Percentiles rank a stretch among this genome's conserved stretches.
These are phyloP conservation scores for Xiphophorus hellerii DNA, from an alignment of 2,113 vertebrate genomes.

Conservation along the genomic window DNA sequence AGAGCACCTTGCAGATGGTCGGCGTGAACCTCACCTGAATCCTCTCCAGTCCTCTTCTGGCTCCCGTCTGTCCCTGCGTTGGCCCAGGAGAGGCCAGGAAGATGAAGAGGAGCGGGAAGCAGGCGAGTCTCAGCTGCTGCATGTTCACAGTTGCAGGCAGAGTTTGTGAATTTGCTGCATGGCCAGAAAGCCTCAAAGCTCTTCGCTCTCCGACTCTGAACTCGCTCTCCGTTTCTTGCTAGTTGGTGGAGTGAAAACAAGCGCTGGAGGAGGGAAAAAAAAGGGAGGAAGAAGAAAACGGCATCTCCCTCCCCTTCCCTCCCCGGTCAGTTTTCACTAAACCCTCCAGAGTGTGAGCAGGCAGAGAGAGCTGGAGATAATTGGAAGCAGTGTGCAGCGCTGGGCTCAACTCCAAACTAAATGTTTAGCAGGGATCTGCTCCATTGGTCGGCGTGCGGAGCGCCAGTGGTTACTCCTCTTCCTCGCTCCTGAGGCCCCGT, in stretches of 20 bases:
- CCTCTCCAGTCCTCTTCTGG: conserved; percentile 57
- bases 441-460: conserved; percentile 56
- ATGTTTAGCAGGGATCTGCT: conserved; percentile 77
- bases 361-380: conserved; percentile 53
- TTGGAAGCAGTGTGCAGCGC: conserved; percentile 68
- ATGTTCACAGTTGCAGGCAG: conserved; percentile 50
- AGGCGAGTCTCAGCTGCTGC: conserved; percentile 57
- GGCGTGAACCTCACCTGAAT: conserved; percentile 96
- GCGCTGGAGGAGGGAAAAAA: conserved; percentile 31
- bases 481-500: conserved; percentile 8
- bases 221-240: conserved; percentile 11
- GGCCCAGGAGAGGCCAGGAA: conserved; percentile 52
- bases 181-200: conserved; percentile 24
- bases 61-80: conserved; percentile 78
- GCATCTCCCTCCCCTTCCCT: conserved; percentile 21
- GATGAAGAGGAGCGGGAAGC: conserved; percentile 46
- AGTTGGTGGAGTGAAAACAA: conserved; percentile 25
- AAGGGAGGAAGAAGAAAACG: conserved; percentile 41
- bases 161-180: conserved; percentile 36
- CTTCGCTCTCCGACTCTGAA: not conserved
- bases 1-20: conserved; percentile 93
- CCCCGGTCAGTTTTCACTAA: conserved; percentile 40
- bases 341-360: conserved; percentile 39
- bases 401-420: conserved; percentile 78
- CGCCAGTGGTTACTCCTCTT: conserved; percentile 11